These are phyloP conservation scores for Doris montereyensis DNA, from an alignment of 2,888 invertebrate species.

Conservation along the genomic window DNA sequence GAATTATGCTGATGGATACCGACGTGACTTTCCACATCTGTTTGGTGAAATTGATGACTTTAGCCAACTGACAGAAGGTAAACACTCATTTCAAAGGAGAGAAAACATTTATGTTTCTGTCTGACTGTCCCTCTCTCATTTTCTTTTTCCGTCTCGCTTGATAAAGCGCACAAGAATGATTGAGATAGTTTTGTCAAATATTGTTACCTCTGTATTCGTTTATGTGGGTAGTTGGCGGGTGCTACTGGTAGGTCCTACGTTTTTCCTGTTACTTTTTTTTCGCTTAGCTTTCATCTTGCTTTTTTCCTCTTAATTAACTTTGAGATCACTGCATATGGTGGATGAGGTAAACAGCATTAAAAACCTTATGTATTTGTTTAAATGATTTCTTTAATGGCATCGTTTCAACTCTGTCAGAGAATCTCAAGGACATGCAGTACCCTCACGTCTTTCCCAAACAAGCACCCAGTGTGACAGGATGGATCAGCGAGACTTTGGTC, in stretches of 20 bases:
- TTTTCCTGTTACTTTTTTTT: no score
- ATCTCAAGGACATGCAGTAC: constrained; percentile 64
- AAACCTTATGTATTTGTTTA: neutral
- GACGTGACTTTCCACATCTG: constrained; percentile 85
- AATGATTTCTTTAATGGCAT: neutral
- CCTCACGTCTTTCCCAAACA: constrained; percentile 79
- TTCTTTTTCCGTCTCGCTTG: no score
- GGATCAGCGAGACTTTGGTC: constrained; percentile 80
- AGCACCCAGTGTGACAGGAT: constrained; percentile 83
- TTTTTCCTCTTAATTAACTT: no score
- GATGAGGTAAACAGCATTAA: no score
- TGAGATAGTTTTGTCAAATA: no score
- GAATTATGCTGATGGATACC: constrained; percentile 85
- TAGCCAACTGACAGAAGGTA: constrained; percentile 61
- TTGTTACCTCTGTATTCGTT: no score
- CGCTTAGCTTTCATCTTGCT: no score
- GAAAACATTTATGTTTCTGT: neutral
- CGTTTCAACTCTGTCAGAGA: constrained; percentile 51
- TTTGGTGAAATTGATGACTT: constrained; percentile 68
- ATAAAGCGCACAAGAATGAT: no score
- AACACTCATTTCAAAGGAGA: neutral
- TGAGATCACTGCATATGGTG: no score
- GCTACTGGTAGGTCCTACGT: no score
- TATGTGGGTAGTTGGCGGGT: no score
- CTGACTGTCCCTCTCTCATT: no score